phyloP scores from a whole-genome alignment of 2,113 vertebrate genomes.

The Bos indicus region DNA sequence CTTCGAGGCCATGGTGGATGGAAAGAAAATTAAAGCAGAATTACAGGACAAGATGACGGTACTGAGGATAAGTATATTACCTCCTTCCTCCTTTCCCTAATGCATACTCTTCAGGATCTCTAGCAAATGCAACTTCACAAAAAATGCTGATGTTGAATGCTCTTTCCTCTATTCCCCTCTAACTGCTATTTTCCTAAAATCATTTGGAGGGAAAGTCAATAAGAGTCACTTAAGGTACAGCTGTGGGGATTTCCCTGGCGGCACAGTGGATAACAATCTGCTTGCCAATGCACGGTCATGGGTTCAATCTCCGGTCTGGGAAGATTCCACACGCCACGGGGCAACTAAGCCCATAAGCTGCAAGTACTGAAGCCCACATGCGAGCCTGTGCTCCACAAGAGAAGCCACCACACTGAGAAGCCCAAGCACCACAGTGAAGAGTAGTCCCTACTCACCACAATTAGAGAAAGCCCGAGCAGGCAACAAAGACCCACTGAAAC shows the following conservation, averaged over 20 bases:
- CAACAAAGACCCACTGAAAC: not conserved
- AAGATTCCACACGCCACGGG: not conserved
- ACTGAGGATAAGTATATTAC: not conserved
- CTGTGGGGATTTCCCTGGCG: not conserved
- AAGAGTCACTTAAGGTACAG: not conserved
- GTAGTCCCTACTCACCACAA: not conserved
- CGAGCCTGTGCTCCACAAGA: not conserved
- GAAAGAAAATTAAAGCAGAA: constrained; percentile 81
- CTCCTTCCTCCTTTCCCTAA: not conserved
- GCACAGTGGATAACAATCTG: not conserved
- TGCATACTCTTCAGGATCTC: not conserved
- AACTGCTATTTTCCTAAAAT: not conserved
- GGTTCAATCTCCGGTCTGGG: not conserved
- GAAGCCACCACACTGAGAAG: not conserved
- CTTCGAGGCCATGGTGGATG: constrained; percentile 83
- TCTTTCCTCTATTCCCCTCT: not conserved
- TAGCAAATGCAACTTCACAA: not conserved
- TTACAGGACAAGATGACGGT: constrained; percentile 85
- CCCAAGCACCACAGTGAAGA: not conserved
- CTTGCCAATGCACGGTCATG: not conserved
- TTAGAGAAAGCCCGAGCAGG: not conserved
- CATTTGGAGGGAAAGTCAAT: not conserved
- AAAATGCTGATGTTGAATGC: not conserved
- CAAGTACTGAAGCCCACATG: not conserved
- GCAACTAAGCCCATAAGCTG: not conserved